A percentile compares a stretch with the other conserved stretches of the same genome.
Evolutionary conservation across 1,140 invertebrate species (phyloP).

Genomic region (Drosophila ironensis): DNA sequence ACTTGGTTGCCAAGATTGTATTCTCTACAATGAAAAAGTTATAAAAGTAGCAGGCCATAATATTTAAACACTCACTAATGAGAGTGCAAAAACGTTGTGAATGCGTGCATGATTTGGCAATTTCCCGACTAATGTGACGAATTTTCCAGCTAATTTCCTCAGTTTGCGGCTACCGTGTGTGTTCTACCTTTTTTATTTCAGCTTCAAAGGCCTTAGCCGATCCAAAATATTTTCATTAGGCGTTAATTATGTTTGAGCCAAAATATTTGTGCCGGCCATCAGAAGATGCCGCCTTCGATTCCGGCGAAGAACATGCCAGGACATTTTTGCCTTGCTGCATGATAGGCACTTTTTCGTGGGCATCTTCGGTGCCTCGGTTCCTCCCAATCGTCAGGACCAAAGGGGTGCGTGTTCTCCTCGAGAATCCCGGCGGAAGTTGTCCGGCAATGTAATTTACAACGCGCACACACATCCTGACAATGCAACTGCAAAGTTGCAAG

Average conservation of each 20-base stretch:
- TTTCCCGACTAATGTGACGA: neutral
- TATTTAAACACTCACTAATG: neutral
- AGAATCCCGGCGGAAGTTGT: neutral
- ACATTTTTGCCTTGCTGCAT: slow-evolving; percentile 27
- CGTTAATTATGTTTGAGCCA: slow-evolving; percentile 43
- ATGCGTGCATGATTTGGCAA: slow-evolving; percentile 1
- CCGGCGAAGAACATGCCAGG: neutral
- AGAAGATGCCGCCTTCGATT: slow-evolving; percentile 5
- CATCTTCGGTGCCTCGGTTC: neutral
- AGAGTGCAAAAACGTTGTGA: neutral
- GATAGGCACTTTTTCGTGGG: slow-evolving; percentile 14
- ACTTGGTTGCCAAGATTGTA: too few species aligned
- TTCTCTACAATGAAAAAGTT: too few species aligned
- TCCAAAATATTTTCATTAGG: slow-evolving; percentile 47
- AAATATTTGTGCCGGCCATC: slow-evolving; percentile 21
- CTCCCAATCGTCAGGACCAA: too few species aligned
- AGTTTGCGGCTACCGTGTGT: neutral
- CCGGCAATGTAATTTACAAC: slow-evolving; percentile 68
- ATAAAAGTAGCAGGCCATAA: too few species aligned
- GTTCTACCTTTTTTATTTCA: neutral
- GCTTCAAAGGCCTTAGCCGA: slow-evolving; percentile 24
- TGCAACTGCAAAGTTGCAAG: slow-evolving; percentile 51
- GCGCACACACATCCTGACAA: slow-evolving; percentile 33
- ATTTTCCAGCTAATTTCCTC: slow-evolving; percentile 15
- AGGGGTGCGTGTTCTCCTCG: too few species aligned